Evolutionary conservation across 1,140 invertebrate species (phyloP), one percentile per base, ranked within the genome.

Genomic region (Fopius arisanus): DNA sequence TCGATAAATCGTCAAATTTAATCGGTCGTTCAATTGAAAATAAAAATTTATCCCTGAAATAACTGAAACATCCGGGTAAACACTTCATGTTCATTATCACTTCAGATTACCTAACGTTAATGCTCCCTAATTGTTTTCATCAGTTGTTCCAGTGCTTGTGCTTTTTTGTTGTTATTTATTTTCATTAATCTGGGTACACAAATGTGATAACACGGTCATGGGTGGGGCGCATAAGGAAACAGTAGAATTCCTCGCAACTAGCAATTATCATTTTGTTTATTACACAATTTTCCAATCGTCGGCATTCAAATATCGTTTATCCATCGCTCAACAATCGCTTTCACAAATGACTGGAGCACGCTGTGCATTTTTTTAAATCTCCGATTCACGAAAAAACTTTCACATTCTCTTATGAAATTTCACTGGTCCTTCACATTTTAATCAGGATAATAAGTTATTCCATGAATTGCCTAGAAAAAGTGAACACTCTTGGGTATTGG

Each of bases 291-390:
- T 26, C 21, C 37, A n/a, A n/a, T n/a, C n/a, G n/a, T n/a, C n/a
- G 19, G n/a, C 12, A 26, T 26, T 68, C 23, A 68, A 40, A 21
- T 16, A n/a, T 43, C 21, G 14, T 43, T 68, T 28, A 41, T 41
- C 33, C n/a, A 3, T 68, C 14, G 74, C 76, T 73, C 73, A 77
- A 80, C 76, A 59, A 68, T 75, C 73, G 77, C 69, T 78, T 54
- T 68, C 73, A 79, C 73, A 75, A 80, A 74, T 78, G 77, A 83
- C 80, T 83, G 79, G 79, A 83, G 82, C 80, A 83, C 31, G 77
- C 76, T 59, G 51, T 19, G 4, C 10, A 14, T 48, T 48, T 48
- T 48, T 16, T 19, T 19, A 65, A 31, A 63, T 59, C n/a, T n/a
- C n/a, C n/a, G 29, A 72, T 71, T 63, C 63, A 63, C 74, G 62